Evolutionary conservation across 2,888 invertebrate genomes (phyloP), one percentile per base, ranked within the genome.

Genomic region (Metacarcinus magister): DNA sequence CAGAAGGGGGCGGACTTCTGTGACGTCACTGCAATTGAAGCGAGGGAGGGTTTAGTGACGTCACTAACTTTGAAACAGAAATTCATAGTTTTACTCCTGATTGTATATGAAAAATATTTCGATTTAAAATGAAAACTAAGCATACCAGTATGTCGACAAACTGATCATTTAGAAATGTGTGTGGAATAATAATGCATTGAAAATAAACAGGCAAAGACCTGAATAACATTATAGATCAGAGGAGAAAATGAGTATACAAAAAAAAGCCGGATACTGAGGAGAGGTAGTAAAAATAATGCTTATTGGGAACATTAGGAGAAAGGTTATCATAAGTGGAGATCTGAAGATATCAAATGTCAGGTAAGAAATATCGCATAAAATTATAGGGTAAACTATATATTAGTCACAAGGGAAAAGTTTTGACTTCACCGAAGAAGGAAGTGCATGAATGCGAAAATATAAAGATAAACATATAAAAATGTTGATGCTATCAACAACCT

Each of bases 1-100:
- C 60, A 67, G 67, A 93, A 67, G 44, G 39, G 75, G 93, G 93
- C 44, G 93, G 93, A 54, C 7, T 44, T 32, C n/a, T 87, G 39
- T 87, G 87, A 87, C 87, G 87, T 87, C 87, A 87, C 87, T 87
- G 87, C 32, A 87, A 87, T 87, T 87, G 87, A 87, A 32, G 39
- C 39, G 32, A 32, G 87, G 87, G 87, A 39, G 87, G 87, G 87
- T 32, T 13, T 87, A 39, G 87, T 87, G 87, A 87, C 87, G 32
- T 87, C 87, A 87, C 87, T 39, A 19, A 39, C 39, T 87, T 39
- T 87, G 39, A 39, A 16, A 87, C 16, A 32, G 39, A 87, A 87
- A 39, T 87, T 87, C 39, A 87, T n/a, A 32, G 87, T 16, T 87
- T 87, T 19, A 75, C 23, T 28, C n/a, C 39, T 39, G 87, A 87